Percentiles rank a stretch among this genome's conserved stretches.
phyloP scores from a whole-genome alignment of 2,888 invertebrate genomes.

The Spilosoma lubricipeda region DNA sequence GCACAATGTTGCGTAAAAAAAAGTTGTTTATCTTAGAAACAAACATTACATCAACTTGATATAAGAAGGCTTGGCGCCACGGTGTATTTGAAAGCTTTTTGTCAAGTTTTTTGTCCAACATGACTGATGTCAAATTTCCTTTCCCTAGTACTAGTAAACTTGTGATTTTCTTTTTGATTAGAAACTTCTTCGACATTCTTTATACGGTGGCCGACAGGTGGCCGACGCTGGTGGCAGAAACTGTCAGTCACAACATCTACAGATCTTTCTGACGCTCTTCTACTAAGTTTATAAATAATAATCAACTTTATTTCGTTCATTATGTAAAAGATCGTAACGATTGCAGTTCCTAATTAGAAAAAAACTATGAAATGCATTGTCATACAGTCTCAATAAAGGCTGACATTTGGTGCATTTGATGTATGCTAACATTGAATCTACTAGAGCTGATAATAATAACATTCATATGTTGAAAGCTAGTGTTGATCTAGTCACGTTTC shows the following conservation, averaged over 20 bases:
- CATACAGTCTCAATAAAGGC: background rate
- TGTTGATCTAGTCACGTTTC: slow-evolving; percentile 9
- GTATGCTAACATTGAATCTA: no score
- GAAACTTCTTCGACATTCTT: background rate
- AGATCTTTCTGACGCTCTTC: background rate
- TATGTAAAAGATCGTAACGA: background rate
- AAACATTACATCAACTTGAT: background rate
- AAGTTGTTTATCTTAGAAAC: background rate
- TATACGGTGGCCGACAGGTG: no score
- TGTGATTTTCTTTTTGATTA: background rate
- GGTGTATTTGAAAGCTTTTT: background rate
- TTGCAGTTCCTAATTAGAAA: background rate
- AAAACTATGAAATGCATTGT: no score
- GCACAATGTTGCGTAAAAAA: slow-evolving; percentile 10
- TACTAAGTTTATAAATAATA: background rate
- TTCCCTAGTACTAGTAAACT: background rate
- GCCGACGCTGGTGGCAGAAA: background rate
- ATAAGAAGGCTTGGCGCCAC: background rate
- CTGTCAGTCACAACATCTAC: background rate
- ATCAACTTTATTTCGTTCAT: background rate
- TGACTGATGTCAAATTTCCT: background rate
- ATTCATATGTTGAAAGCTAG: slow-evolving; percentile 10
- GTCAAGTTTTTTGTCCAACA: background rate
- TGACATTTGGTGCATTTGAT: background rate
- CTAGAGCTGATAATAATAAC: background rate